Evolutionary conservation across 2,888 invertebrate species (phyloP), one percentile per base, ranked within the genome.

Genomic region (Odontothrips loti): DNA sequence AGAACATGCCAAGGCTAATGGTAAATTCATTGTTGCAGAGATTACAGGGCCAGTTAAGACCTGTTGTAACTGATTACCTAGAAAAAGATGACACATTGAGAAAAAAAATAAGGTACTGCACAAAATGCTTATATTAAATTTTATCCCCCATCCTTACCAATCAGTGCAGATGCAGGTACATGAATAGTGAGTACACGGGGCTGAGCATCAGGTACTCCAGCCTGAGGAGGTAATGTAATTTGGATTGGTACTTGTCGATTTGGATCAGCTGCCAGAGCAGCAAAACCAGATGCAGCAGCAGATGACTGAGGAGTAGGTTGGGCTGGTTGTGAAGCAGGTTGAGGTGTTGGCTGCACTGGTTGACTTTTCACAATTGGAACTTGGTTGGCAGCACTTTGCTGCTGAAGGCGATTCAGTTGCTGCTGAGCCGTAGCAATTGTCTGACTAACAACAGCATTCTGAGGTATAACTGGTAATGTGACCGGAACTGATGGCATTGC

Each of bases 1-100:
- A 1, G 94, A 92, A 0, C 95, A 93, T 43, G 96, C 96, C 85
- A 95, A 88, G 34, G 92, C 91, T 83, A 93, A 92, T 43, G 97
- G 96, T 85, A 97, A 90, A 85, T 94, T 93, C 91, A 96, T 94
- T 58, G 96, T 95, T 10, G 96, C 96, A 85, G 95, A 94, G 83
- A 96, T 96, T 80, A 96, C 93, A 80, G 96, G 95, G 68, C 95
- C 95, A 68, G 96, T 95, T 83, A 96, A 89, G 81, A 96, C 93
- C 87, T 92, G 89, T 83, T 91, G 91, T 83, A 91, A 85, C 83
- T 90, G 90, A 85, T 91, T 90, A 81, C 90, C 91, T 88, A 83
- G 80, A 85, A 84, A 81, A 80, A 81, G 81, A 81, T 51, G 11
- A 81, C 12, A 80, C 79, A 81, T n/a, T 80, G 79, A 17, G 12